Evolutionary conservation across 2,113 vertebrate genomes (phyloP), one percentile per base, ranked within the genome.

Genomic region (Urocynchramus pylzowi): DNA sequence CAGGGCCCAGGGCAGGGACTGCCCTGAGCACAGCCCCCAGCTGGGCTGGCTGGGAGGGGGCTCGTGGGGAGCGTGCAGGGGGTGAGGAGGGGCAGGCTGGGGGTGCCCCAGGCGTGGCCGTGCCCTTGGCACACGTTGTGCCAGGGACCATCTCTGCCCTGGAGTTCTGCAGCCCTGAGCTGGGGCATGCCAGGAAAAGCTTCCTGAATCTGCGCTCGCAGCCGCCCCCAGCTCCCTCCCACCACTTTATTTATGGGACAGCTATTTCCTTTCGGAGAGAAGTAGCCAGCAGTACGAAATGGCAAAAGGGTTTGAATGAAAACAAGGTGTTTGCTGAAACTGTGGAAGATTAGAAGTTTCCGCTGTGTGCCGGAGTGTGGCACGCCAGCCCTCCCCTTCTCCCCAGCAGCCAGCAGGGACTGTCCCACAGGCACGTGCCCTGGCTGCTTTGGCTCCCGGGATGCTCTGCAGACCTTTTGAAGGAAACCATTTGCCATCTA

Each of bases 181-280:
- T 20, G 45, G 50, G 73, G 44, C 84, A 44, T 0, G 0, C 54
- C 0, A 0, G 74, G 64, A 70, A 41, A 56, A 84, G 81, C 79
- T 85, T n/a, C 74, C 86, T 60, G 67, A 70, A 27, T 83, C 70
- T 75, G 75, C 11, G 0, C 80, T 80, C 16, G 1, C 56, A 56
- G 84, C 89, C 85, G 79, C 82, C 94, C 81, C 84, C 87, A 0
- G 1, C 61, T 75, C 91, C 73, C 64, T 91, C 92, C 95, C 94
- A 95, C 73, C 87, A 42, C 69, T 45, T 95, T 97, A 96, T 97
- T 97, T 96, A 96, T 96, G 95, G 94, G 95, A 95, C 96, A 97
- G 96, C 94, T 91, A 97, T 95, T 97, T 97, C 97, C 97, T 97
- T 87, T 96, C 3, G 0, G 83, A 53, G 69, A 91, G 78, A 85